Conservation (phyloP, 2,888 invertebrate genomes). For the Phymatocera aterrima region DNA sequence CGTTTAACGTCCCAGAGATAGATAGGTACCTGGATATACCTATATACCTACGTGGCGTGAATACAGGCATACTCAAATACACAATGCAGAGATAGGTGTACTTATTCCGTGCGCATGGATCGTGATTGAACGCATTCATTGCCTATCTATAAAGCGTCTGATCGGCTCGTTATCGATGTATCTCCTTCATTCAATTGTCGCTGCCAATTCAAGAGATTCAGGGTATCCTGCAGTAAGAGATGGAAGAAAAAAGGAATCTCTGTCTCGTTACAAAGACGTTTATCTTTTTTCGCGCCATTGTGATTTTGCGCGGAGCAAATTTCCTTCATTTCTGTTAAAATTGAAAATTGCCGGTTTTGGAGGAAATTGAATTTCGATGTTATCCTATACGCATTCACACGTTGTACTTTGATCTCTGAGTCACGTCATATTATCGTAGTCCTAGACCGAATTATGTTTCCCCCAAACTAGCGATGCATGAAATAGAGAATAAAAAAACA, state of each 20-base stretch:
- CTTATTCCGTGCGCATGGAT: background rate
- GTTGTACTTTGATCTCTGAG: no score
- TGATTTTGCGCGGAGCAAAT: no score
- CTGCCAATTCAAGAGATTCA: background rate
- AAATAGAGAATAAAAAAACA: no score
- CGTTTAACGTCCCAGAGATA: slow-evolving; percentile 35
- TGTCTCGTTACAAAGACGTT: background rate
- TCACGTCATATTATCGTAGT: no score
- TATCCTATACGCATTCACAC: no score
- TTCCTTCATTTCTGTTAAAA: no score
- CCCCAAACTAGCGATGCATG: no score
- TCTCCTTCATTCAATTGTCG: background rate
- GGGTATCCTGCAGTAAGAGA: background rate
- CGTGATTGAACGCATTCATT: background rate
- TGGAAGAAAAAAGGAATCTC: background rate
- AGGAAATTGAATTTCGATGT: no score
- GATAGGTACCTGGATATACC: background rate
- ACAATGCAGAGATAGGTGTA: slow-evolving; percentile 4
- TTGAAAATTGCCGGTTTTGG: no score
- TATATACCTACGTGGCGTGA: background rate
- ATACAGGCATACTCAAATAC: slow-evolving; percentile 10
- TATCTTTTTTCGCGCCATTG: background rate
- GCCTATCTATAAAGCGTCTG: background rate
- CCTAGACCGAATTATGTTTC: no score
- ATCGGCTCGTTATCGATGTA: background rate